phyloP scores from a whole-genome alignment of 2,888 invertebrate genomes.

The Acronicta aceris region DNA sequence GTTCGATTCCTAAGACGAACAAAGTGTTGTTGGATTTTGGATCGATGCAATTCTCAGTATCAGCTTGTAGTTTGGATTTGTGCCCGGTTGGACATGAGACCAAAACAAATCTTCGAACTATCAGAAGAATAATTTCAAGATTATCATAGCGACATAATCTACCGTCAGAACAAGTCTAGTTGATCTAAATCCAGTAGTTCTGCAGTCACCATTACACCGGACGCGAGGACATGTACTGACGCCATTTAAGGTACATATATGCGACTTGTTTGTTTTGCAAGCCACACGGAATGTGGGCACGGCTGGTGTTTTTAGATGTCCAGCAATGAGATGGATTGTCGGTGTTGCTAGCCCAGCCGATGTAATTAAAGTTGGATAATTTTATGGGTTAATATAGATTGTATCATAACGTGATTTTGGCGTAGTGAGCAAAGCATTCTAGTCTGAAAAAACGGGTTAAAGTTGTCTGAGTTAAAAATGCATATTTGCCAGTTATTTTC shows the following conservation, averaged over 20 bases:
- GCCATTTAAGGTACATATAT: constrained; percentile 72
- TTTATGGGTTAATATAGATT: constrained; percentile 13
- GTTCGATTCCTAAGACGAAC: no score
- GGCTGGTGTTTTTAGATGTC: constrained; percentile 60
- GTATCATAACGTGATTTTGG: not conserved
- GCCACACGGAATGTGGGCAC: constrained; percentile 70
- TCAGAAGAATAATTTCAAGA: no score
- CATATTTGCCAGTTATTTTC: no score
- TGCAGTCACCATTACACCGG: constrained; percentile 42
- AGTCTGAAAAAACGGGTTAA: no score
- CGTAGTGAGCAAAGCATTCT: no score
- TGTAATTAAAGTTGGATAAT: constrained; percentile 37
- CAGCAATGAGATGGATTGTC: constrained; percentile 42
- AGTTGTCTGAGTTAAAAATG: no score
- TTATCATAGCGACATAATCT: constrained; percentile 1
- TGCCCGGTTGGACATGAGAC: no score
- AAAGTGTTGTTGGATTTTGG: no score
- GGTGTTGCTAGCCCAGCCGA: constrained; percentile 21
- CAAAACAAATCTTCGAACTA: no score
- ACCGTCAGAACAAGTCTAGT: constrained; percentile 10
- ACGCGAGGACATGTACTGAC: constrained; percentile 74
- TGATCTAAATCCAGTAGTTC: constrained; percentile 25
- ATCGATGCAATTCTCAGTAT: no score
- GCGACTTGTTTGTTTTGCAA: constrained; percentile 69
- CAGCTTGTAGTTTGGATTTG: no score